Evolutionary conservation across 1,140 invertebrate species (phyloP).

Genomic region (Hyphantria cunea): DNA sequence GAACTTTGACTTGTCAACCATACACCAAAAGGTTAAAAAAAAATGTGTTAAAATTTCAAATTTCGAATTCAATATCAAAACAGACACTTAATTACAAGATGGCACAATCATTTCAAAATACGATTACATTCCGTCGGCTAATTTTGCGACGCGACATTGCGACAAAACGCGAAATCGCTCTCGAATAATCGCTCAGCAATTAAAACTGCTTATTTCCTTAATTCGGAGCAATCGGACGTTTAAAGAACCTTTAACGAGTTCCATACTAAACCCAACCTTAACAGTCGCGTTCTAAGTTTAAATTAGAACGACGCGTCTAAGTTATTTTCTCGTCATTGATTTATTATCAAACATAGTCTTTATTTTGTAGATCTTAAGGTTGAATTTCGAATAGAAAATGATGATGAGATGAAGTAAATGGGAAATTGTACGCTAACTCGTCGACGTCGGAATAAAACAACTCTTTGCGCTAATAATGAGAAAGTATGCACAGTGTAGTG

Average conservation of each 20-base stretch:
- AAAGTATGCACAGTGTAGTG: constrained; percentile 58
- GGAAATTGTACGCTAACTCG: constrained; percentile 78
- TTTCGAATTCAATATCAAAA: background rate
- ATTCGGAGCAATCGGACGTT: constrained; percentile 68
- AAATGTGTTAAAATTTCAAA: too few species aligned
- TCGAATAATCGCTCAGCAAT: constrained; percentile 71
- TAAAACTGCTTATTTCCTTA: constrained; percentile 77
- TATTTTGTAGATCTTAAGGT: constrained; percentile 39
- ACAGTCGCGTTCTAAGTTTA: too few species aligned
- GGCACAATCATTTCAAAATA: background rate
- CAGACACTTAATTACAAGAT: constrained; percentile 1
- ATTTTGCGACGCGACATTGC: constrained; percentile 17
- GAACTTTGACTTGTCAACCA: too few species aligned
- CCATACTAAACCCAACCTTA: constrained; percentile 44
- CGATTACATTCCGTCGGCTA: constrained; percentile 5
- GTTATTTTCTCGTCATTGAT: constrained; percentile 43
- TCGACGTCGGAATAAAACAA: constrained; percentile 75
- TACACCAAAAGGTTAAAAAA: too few species aligned
- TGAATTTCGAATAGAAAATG: constrained; percentile 37
- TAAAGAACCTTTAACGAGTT: constrained; percentile 44
- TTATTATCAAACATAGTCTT: constrained; percentile 35
- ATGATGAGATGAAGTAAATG: constrained; percentile 63
- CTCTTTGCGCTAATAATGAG: constrained; percentile 79
- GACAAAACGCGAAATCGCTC: constrained; percentile 45
- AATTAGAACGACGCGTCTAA: constrained; percentile 1